Conservation (phyloP, 2,888 invertebrate genomes). For the Mesorhabditis sp. region DNA sequence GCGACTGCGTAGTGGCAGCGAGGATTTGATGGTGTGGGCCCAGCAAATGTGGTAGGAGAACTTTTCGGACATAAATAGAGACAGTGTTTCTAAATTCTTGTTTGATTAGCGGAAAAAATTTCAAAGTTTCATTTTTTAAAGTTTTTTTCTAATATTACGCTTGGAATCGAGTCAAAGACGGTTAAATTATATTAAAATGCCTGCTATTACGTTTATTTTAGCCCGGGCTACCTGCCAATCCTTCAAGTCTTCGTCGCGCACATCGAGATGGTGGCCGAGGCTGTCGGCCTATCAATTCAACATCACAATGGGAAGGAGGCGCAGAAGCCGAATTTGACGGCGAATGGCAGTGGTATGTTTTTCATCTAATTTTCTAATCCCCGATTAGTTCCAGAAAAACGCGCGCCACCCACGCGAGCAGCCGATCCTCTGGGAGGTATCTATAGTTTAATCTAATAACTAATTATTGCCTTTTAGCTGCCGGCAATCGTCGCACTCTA, state of each 20-base stretch:
- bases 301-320: not conserved
- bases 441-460: not conserved
- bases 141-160: no score
- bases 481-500: not conserved
- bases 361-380: no score
- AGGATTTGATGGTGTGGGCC: constrained; percentile 44
- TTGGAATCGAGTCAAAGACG: no score
- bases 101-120: no score
- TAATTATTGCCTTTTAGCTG: not conserved
- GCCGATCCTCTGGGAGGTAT: not conserved
- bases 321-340: no score
- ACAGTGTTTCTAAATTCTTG: no score
- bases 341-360: no score
- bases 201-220: constrained; percentile 13
- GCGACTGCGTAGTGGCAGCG: constrained; percentile 31
- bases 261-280: constrained; percentile 28
- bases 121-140: no score
- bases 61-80: not conserved
- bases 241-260: constrained; percentile 40
- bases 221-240: constrained; percentile 42
- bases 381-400: no score
- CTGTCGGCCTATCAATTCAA: not conserved
- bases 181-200: not conserved
- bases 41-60: constrained; percentile 40
- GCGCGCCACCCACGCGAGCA: not conserved